These are phyloP conservation scores for Elysia crispata DNA, from an alignment of 2,888 invertebrate species.

Conservation along the genomic window DNA sequence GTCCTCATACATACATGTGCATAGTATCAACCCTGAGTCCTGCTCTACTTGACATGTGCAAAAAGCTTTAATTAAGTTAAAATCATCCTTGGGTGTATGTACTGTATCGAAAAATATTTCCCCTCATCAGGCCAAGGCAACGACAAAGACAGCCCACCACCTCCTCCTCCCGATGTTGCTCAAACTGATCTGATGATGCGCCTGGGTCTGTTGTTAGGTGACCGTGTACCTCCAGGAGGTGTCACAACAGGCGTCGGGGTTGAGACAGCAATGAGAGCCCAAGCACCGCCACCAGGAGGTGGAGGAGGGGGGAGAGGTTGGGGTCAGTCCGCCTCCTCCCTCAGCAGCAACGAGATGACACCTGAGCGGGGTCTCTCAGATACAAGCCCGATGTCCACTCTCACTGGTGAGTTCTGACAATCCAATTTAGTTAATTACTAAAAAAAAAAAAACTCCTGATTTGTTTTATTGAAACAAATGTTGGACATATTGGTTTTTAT, in stretches of 20 bases:
- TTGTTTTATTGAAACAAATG: neutral
- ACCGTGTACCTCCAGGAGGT: conserved; percentile 78
- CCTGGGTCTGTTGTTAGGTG: conserved; percentile 88
- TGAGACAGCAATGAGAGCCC: conserved; percentile 17
- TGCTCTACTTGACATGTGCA: too few species aligned
- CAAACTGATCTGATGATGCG: conserved; percentile 90
- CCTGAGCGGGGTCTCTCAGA: conserved; percentile 86
- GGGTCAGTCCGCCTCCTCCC: conserved; percentile 79
- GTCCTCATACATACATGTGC: too few species aligned
- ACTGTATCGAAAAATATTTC: too few species aligned
- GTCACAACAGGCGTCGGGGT: conserved; percentile 41
- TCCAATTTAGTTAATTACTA: too few species aligned
- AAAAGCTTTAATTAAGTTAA: too few species aligned
- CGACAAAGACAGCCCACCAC: conserved; percentile 65
- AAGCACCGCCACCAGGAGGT: conserved; percentile 44
- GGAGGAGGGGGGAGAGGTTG: conserved; percentile 58
- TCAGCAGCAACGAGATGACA: conserved; percentile 81
- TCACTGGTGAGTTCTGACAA: conserved; percentile 81
- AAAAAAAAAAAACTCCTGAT: too few species aligned
- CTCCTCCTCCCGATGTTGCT: conserved; percentile 78
- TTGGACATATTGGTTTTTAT: neutral
- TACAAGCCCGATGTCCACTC: conserved; percentile 92
- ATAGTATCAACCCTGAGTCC: too few species aligned
- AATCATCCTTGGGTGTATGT: too few species aligned
- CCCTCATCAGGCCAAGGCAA: too few species aligned